Base-by-base conservation (phyloP, 37 sponge, comb jelly and placozoan genomes). In the Crambe crambe region DNA sequence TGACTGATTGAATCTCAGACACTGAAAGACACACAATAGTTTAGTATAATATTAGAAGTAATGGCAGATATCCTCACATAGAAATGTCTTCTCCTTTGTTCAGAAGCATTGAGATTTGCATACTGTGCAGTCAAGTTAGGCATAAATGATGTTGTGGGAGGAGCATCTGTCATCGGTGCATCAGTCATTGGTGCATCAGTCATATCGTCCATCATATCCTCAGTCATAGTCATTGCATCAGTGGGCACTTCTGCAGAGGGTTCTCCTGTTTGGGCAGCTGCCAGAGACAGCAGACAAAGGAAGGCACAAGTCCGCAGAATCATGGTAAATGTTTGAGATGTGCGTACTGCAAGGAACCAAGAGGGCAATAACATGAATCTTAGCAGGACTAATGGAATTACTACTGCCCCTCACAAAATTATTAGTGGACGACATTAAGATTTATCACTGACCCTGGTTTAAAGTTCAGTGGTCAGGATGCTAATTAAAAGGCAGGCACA, bases 31-130 rank as follows among this genome's bases (percentile, higher is more conserved):
- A n/a, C n/a, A n/a, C n/a, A n/a, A n/a, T n/a, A n/a, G n/a, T n/a
- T n/a, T n/a, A n/a, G n/a, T n/a, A n/a, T n/a, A n/a, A n/a, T n/a
- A n/a, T n/a, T n/a, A n/a, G n/a, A n/a, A n/a, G n/a, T n/a, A n/a
- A n/a, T n/a, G n/a, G n/a, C n/a, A n/a, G n/a, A 60, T 2, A 25
- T 12, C 38, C 77, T 77, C 65, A 77, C 77, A 77, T 64, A 77
- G 43, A 62, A 62, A 63, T 77, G 77, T 39, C 35, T 6, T 22
- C 25, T 9, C 12, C 66, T 65, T 30, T 30, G 5, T 5, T 32
- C 5, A 3, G 2, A 31, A 30, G 66, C 66, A 30, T 2, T 17
- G 2, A 40, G 25, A 38, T 12, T 43, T 1, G 1, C 12, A 17
- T 40, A 40, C 6, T 42, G n/a, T 5, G 2, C 71, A 70, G 43